Conservation (phyloP, 2,113 vertebrate genomes). For the Mesocricetus auratus region DNA sequence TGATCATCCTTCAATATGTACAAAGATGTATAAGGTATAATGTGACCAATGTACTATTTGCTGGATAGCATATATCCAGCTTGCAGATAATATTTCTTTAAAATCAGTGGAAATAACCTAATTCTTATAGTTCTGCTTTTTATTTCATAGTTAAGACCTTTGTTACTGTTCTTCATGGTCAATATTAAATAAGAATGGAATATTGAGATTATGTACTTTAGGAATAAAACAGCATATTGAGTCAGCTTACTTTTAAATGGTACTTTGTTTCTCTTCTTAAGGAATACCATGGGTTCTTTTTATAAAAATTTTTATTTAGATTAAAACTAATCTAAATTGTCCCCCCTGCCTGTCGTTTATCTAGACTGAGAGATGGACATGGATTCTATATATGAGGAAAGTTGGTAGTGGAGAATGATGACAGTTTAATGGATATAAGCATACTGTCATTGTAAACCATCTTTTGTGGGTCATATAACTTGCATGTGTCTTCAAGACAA, state of each 20-base stretch:
- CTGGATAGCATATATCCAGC: too few species aligned
- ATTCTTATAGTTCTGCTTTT: background rate
- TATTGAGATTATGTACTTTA: background rate
- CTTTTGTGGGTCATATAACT: background rate
- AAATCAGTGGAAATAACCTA: background rate
- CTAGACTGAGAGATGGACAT: background rate
- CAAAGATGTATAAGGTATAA: background rate
- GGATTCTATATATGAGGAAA: background rate
- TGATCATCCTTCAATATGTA: background rate
- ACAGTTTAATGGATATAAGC: background rate
- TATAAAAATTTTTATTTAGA: too few species aligned
- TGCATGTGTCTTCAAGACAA: background rate
- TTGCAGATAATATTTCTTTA: background rate
- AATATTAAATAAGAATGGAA: background rate
- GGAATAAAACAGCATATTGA: background rate
- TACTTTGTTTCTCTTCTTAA: background rate
- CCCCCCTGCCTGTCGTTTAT: too few species aligned
- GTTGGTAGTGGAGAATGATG: background rate
- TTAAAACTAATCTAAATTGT: too few species aligned
- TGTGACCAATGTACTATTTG: background rate
- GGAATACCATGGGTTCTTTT: background rate
- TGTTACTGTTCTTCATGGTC: background rate
- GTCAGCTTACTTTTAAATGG: background rate
- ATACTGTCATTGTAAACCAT: background rate
- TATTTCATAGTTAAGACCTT: background rate